Base-by-base conservation (phyloP, 2,888 invertebrate species). In the Agrochola macilenta region DNA sequence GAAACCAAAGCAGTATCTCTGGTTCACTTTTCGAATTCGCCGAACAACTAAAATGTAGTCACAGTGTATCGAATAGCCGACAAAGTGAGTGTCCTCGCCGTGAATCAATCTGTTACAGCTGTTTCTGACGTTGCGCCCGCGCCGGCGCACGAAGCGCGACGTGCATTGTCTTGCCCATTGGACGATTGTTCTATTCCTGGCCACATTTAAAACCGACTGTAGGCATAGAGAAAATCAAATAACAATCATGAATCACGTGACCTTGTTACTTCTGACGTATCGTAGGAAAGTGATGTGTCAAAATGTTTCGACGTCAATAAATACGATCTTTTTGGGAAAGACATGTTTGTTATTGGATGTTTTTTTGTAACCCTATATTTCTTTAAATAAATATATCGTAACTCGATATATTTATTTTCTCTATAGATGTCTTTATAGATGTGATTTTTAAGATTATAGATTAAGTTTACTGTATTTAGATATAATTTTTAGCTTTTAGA, bases 61-160 rank as follows among this genome's bases (percentile, higher is more conserved):
- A 64, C 65, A 76, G 61, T 76, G 65, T 84, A 85, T 87, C 76
- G 71, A 43, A 76, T 85, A 79, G 72, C 74, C 69, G 82, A 81
- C 82, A 77, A 85, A 75, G 78, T 74, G 81, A 73, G 74, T 80
- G 89, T 83, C 87, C 82, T 83, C 84, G 86, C 87, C 89, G 89
- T 93, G 93, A 93, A 94, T 95, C 95, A 94, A 94, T 94, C 91
- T 89, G 80, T 81, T 95, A 94, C 94, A 96, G 95, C 94, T 96
- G 96, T 94, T 96, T 95, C 87, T 86, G 87, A 89, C 85, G 71
- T 58, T 86, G 85, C 76, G 82, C 77, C 61, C 49, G 82, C 86
- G 69, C 65, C 69, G 86, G 83, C 87, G 82, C 81, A 81, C 79
- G 73, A 61, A 68, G 76, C 84, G 78, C 84, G 88, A 90, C 89